Conservation (phyloP, 2,797 vertebrate species). For the Ceryle rudis region DNA sequence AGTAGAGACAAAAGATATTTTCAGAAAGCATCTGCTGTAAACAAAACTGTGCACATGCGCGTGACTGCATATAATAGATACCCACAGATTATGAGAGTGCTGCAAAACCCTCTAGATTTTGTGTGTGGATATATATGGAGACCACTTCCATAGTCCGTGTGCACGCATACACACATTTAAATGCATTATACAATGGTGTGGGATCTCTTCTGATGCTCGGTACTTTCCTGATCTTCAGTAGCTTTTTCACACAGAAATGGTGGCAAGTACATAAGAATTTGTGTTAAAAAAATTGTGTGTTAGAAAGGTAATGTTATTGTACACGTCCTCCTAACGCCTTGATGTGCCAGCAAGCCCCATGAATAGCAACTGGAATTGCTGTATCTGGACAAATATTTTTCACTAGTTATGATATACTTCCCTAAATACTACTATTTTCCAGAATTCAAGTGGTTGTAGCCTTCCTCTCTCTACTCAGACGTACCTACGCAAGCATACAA, state of each 20-base stretch:
- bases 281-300: not conserved
- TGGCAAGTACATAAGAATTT: not conserved
- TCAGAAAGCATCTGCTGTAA: constrained; percentile 41
- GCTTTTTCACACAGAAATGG: not conserved
- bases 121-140: not conserved
- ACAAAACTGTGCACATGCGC: not conserved
- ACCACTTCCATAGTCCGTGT: not conserved
- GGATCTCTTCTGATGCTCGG: not conserved
- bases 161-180: not conserved
- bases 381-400: not conserved
- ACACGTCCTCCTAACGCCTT: not conserved
- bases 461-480: not conserved
- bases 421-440: not conserved
- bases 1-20: constrained; percentile 25
- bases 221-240: not conserved
- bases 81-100: not conserved
- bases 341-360: rapidly evolving
- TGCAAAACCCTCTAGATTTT: not conserved
- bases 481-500: not conserved
- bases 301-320: not conserved
- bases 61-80: not conserved
- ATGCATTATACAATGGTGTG: not conserved
- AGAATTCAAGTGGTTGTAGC: not conserved
- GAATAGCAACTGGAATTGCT: not conserved
- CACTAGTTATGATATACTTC: not conserved